phyloP scores from a whole-genome alignment of 2,888 invertebrate species.

The Hipparchia sbordonii region DNA sequence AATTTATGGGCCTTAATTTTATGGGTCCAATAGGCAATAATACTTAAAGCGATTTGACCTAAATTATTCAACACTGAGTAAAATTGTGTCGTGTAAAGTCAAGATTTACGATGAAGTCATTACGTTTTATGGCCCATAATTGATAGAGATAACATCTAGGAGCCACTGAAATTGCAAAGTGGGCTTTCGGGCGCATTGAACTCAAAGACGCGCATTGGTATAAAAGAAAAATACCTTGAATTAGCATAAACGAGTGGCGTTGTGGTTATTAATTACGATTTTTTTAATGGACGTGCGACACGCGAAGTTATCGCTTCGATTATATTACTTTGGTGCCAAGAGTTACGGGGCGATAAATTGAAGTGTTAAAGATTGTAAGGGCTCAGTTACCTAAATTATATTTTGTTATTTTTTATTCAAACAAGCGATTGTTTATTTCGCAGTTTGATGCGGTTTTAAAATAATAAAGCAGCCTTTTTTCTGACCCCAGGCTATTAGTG shows the following conservation, averaged over 20 bases:
- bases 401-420: too few relatives aligned
- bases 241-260: constrained; percentile 73
- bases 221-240: constrained; percentile 70
- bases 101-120: constrained; percentile 82
- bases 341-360: constrained; percentile 29
- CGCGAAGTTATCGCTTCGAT: constrained; percentile 54
- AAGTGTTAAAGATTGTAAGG: constrained; percentile 24
- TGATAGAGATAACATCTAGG: constrained; percentile 79
- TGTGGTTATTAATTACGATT: constrained; percentile 73
- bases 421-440: too few relatives aligned
- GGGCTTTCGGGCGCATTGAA: constrained; percentile 70
- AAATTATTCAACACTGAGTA: constrained; percentile 77
- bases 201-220: constrained; percentile 71
- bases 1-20: constrained; percentile 26
- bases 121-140: constrained; percentile 81
- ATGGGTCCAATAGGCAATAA: constrained; percentile 59
- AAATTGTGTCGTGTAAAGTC: constrained; percentile 77
- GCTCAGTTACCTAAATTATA: too few relatives aligned
- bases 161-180: constrained; percentile 77
- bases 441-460: too few relatives aligned
- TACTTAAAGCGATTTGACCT: constrained; percentile 66
- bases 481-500: too few relatives aligned
- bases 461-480: too few relatives aligned
- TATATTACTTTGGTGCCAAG: constrained; percentile 36
- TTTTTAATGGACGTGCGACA: constrained; percentile 65